Evolutionary conservation across 2,113 vertebrate genomes (phyloP), one percentile per base, ranked within the genome.

Genomic region (Tyrannus savana): DNA sequence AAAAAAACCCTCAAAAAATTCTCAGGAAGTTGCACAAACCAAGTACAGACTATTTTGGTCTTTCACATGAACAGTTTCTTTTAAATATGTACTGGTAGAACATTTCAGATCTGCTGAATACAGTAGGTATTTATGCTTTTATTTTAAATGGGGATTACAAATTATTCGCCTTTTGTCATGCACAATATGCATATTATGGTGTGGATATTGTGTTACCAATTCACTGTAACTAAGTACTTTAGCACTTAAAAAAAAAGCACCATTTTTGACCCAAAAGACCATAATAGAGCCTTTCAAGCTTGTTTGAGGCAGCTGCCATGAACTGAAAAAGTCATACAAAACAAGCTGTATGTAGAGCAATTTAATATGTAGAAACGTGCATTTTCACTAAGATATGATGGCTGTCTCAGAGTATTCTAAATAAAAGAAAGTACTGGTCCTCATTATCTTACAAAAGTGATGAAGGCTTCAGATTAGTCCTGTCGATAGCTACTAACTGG

Each of bases 61-160:
- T 97, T 94, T 93, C 55, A 75, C 80, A 73, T 12, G 27, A 84
- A 91, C 47, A 75, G 13, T 88, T 33, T 78, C 58, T 64, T 92
- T 97, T 97, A 93, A 94, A 84, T 90, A 94, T 72, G 31, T 67
- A 67, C n/a, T 59, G 52, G 53, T 68, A 83, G 62, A 89, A 73
- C 30, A 66, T 90, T 94, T 89, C 62, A 75, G 59, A 82, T 84
- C 47, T 96, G 84, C 90, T 96, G 96, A 96, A 95, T 95, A 96
- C 82, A 95, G 95, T 97, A 96, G 81, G 73, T 94, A 96, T 92
- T 95, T 92, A 94, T 97, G 71, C 91, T 94, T 96, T 91, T 96
- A 96, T 95, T 97, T 92, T 89, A 91, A 97, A 97, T 95, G 97
- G 96, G 37, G 83, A 89, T 94, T 93, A 96, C 95, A 97, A 97